Conservation (phyloP, 2,113 vertebrate genomes). For the Sinocyclocheilus anshuiensis region DNA sequence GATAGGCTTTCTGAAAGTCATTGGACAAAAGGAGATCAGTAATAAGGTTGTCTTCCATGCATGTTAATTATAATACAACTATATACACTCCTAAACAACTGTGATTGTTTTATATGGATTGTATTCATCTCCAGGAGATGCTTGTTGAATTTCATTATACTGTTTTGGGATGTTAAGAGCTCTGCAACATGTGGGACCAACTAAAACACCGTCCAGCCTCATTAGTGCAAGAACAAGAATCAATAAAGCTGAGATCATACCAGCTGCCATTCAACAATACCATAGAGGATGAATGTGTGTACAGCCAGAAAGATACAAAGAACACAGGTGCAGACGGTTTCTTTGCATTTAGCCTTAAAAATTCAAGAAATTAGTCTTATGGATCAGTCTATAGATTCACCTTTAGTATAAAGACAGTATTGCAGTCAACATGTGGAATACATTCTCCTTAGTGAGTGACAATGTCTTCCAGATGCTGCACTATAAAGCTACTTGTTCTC, state of each 20-base stretch:
- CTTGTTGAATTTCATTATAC: constrained; percentile 57
- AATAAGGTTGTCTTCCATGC: background rate
- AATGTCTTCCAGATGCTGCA: constrained; percentile 49
- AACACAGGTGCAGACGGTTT: background rate
- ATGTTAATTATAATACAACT: background rate
- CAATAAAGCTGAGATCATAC: background rate
- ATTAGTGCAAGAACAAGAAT: constrained; percentile 5
- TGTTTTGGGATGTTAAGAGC: constrained; percentile 40
- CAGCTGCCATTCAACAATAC: background rate
- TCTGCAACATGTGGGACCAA: constrained; percentile 36
- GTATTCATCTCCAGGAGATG: constrained; percentile 49
- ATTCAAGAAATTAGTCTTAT: background rate
- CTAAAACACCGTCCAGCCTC: background rate
- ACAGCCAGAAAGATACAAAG: background rate
- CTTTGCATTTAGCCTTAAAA: background rate
- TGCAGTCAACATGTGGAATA: constrained; percentile 15
- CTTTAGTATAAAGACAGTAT: background rate
- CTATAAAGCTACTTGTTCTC: constrained; percentile 28
- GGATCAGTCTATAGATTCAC: background rate
- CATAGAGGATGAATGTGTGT: background rate
- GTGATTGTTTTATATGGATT: constrained; percentile 43
- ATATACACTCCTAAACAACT: background rate
- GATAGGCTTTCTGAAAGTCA: constrained; percentile 88
- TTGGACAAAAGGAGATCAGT: constrained; percentile 37
- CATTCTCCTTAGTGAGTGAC: constrained; percentile 20